Conservation (phyloP, 2,113 vertebrate species). For the Himantopus leucocephalus region DNA sequence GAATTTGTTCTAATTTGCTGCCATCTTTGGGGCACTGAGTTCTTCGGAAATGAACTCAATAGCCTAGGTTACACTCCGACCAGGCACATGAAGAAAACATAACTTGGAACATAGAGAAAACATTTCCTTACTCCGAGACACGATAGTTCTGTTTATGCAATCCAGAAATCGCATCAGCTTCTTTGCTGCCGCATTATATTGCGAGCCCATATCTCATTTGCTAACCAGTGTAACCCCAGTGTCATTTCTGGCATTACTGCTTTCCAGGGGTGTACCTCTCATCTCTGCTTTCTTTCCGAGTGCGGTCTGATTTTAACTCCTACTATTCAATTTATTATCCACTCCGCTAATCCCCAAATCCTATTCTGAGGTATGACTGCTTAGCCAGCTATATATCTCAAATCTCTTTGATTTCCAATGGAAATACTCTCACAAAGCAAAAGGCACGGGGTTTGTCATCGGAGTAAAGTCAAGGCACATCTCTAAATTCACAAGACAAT, state of each 20-base stretch:
- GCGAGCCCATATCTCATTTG: background rate
- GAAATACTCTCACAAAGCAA: constrained; percentile 43
- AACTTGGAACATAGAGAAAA: background rate
- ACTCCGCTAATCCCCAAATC: constrained; percentile 60
- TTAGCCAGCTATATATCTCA: constrained; percentile 58
- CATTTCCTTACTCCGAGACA: background rate
- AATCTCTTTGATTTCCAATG: constrained; percentile 58
- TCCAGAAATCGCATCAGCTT: background rate
- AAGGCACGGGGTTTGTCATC: background rate
- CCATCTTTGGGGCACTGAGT: constrained; percentile 38
- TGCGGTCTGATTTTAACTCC: constrained; percentile 59
- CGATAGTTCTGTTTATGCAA: background rate
- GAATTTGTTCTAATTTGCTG: constrained; percentile 65
- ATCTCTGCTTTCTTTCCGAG: constrained; percentile 3
- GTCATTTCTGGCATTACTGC: constrained; percentile 17
- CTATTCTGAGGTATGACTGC: constrained; percentile 64
- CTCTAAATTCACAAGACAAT: background rate
- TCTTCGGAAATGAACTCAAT: constrained; percentile 15
- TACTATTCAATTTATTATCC: constrained; percentile 62
- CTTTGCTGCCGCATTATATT: background rate
- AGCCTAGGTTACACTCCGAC: background rate
- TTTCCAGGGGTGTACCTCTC: constrained; percentile 43
- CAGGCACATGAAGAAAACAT: background rate
- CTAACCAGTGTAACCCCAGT: background rate
- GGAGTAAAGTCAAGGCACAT: background rate